Conservation (phyloP, 2,888 invertebrate species). For the Cheilosia variabilis region DNA sequence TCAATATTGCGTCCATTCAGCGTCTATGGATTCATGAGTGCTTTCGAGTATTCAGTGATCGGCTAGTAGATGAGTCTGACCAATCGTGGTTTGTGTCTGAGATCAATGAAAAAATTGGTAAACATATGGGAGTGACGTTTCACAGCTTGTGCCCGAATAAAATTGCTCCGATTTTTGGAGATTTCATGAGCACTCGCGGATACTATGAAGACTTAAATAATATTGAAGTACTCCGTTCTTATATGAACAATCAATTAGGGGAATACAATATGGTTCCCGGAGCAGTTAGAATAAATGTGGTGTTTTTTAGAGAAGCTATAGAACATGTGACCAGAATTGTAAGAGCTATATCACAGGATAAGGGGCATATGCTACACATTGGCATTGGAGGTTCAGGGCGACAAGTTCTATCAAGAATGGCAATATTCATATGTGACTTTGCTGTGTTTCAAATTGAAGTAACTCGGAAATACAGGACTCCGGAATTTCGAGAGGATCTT, state of each 20-base stretch:
- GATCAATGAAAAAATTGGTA: slow-evolving; percentile 90
- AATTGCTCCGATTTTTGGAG: slow-evolving; percentile 89
- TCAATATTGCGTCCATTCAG: slow-evolving; percentile 88
- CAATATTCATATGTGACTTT: slow-evolving; percentile 92
- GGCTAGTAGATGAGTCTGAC: slow-evolving; percentile 91
- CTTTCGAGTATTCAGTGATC: slow-evolving; percentile 92
- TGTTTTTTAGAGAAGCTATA: slow-evolving; percentile 93
- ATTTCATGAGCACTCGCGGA: slow-evolving; percentile 91
- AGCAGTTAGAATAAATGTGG: slow-evolving; percentile 91
- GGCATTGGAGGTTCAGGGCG: slow-evolving; percentile 95
- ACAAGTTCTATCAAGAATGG: slow-evolving; percentile 90
- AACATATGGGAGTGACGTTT: slow-evolving; percentile 91
- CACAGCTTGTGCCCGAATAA: slow-evolving; percentile 90
- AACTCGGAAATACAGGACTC: slow-evolving; percentile 89
- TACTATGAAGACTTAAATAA: slow-evolving; percentile 92
- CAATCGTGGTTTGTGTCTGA: slow-evolving; percentile 90
- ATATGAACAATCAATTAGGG: slow-evolving; percentile 84
- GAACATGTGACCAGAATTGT: slow-evolving; percentile 93
- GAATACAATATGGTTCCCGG: slow-evolving; percentile 90
- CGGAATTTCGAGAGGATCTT: slow-evolving; percentile 92
- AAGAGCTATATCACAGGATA: slow-evolving; percentile 92
- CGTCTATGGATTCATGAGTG: slow-evolving; percentile 95
- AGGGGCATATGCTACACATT: slow-evolving; percentile 92
- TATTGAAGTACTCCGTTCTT: slow-evolving; percentile 85
- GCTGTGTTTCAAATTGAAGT: slow-evolving; percentile 91